A percentile compares a stretch with the other conserved stretches of the same genome.
Evolutionary conservation across 2,113 vertebrate species (phyloP).

Genomic region (Sebastes schlegelii): DNA sequence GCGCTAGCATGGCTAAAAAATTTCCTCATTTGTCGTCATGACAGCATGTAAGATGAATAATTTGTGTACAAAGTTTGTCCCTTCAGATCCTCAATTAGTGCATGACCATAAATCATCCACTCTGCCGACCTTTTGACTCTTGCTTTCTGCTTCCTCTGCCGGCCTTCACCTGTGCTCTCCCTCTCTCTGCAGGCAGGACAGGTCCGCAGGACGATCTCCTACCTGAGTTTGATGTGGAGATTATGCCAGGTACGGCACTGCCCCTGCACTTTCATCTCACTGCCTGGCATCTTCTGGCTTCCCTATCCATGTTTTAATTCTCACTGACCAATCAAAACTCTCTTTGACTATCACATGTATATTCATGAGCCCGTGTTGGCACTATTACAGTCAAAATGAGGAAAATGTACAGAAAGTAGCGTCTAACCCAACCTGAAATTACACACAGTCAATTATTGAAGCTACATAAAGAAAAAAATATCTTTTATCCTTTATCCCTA

Average conservation of each 20-base stretch:
- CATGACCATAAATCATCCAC: constrained; percentile 52
- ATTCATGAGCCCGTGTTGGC: neutral
- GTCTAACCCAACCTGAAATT: neutral
- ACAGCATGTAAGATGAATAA: neutral
- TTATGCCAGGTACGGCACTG: constrained; percentile 96
- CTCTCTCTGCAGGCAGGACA: constrained; percentile 97
- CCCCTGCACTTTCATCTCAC: constrained; percentile 49
- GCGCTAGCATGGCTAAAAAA: neutral
- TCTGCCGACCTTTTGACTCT: constrained; percentile 58
- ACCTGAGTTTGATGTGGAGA: constrained; percentile 98
- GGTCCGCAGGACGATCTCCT: constrained; percentile 96
- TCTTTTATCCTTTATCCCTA: neutral
- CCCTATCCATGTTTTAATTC: constrained; percentile 24
- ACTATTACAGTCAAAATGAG: neutral
- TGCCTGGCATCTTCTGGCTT: constrained; percentile 54
- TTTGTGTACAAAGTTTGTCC: neutral
- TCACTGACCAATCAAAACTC: constrained; percentile 42
- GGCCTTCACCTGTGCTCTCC: constrained; percentile 82
- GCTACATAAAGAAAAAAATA: neutral
- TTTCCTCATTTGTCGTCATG: neutral
- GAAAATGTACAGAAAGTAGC: neutral
- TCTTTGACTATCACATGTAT: constrained; percentile 44
- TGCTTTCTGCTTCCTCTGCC: constrained; percentile 71
- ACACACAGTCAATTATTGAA: neutral
- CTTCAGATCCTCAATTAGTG: constrained; percentile 25